Conservation (phyloP, 2,888 invertebrate genomes). For the Bugulina stolonifera region DNA sequence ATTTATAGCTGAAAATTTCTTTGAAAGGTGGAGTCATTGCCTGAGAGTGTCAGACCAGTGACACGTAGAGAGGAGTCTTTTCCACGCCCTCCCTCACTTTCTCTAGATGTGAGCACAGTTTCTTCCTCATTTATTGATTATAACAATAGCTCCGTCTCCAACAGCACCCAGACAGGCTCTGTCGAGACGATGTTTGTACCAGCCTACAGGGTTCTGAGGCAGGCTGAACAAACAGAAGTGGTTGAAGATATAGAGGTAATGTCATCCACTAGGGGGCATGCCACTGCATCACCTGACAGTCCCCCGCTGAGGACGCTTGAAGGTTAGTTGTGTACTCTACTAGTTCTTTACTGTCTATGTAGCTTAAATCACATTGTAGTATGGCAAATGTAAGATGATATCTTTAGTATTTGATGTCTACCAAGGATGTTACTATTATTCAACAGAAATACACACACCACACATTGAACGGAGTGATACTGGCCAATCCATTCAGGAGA, state of each 20-base stretch:
- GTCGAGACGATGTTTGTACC: constrained; percentile 16
- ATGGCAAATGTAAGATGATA: no score
- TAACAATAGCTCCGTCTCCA: neutral
- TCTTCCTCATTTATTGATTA: neutral
- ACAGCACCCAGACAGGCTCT: neutral
- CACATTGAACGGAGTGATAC: neutral
- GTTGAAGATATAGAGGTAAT: neutral
- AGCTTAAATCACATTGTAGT: no score
- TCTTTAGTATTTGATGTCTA: no score
- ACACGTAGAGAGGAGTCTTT: neutral
- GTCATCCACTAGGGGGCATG: neutral
- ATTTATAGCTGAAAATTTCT: no score
- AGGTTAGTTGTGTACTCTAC: no score
- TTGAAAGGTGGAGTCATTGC: no score
- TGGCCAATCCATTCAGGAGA: constrained; percentile 20
- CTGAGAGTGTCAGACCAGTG: neutral
- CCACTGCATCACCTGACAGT: no score
- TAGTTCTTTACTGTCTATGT: no score
- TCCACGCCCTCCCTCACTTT: neutral
- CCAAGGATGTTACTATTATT: no score
- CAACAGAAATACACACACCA: constrained; percentile 19
- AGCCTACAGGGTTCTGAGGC: constrained; percentile 4
- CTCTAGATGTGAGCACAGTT: neutral
- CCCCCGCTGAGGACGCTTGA: no score
- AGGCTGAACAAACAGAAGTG: neutral